Conservation (phyloP, 1,140 invertebrate species). For the Aphelinus atriplicis region DNA sequence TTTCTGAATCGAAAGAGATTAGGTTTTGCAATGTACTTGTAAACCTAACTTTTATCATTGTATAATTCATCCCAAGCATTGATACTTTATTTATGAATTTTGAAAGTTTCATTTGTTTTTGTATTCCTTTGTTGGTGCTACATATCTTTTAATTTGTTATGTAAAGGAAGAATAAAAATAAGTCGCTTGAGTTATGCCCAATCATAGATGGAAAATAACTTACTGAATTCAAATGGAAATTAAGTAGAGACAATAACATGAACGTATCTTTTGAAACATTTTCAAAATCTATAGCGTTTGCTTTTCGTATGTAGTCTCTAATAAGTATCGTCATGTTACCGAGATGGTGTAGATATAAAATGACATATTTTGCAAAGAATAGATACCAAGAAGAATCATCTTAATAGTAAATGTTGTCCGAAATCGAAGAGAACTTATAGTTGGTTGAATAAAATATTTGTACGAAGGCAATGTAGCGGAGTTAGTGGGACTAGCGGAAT, state of each 20-base stretch:
- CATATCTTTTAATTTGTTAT: background rate
- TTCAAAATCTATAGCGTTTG: no score
- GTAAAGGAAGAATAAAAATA: no score
- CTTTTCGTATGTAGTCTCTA: no score
- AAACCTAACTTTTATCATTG: slow-evolving; percentile 8
- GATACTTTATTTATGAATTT: slow-evolving; percentile 24
- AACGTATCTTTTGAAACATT: background rate
- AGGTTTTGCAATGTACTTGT: background rate
- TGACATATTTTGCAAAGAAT: no score
- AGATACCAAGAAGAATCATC: background rate
- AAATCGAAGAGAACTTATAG: slow-evolving; percentile 19
- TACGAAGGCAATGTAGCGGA: slow-evolving; percentile 36
- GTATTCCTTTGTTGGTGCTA: slow-evolving; percentile 26
- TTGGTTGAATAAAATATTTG: slow-evolving; percentile 43
- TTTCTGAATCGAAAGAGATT: slow-evolving; percentile 16
- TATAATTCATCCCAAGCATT: slow-evolving; percentile 30
- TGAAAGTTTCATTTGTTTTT: slow-evolving; percentile 37
- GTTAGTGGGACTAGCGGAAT: slow-evolving; percentile 30
- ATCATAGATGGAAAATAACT: no score
- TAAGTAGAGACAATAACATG: slow-evolving; percentile 7
- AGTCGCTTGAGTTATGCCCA: no score
- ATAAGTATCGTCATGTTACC: no score
- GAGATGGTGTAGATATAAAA: no score
- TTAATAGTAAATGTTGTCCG: slow-evolving; percentile 9
- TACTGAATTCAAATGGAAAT: slow-evolving; percentile 1